Base-by-base conservation (phyloP, 2,113 vertebrate genomes). In the Ageneiosus marmoratus region DNA sequence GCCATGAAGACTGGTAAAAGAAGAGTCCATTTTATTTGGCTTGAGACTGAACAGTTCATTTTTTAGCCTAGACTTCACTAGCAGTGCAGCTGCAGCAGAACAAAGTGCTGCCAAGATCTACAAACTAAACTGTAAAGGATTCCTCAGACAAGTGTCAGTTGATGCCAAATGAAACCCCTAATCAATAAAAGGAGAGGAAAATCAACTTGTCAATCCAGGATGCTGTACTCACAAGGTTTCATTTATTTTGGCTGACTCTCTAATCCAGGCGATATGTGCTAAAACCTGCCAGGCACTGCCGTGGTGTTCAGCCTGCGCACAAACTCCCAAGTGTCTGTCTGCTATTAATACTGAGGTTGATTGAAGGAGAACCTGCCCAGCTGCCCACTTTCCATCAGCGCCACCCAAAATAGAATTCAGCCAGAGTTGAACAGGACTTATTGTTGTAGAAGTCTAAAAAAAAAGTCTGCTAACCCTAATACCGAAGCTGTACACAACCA, bases 221-320 rank as follows among this genome's bases (percentile, higher is more conserved):
- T 27, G 34, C n/a, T 41, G n/a, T 50, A 63, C 48, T 41, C 77
- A 80, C 70, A 4, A 78, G 60, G 51, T 15, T 69, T 50, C 79
- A 92, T 89, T 88, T 89, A 87, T 85, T 91, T 89, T 88, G 90
- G 77, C 89, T 80, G 69, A 44, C 18, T 80, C 56, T 69, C 81
- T 92, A 89, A 91, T 89, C 88, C 88, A 29, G 15, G 48, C 34
- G 53, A 76, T 80, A 62, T 60, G 76, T 70, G 75, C 85, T 62
- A 83, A 86, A 82, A 86, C 46, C 72, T 79, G 62, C 85, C 88
- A 88, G 81, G 78, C 72, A 88, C 73, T 86, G 83, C n/a, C 29
- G 16, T 48, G 62, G 60, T 46, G 50, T 67, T 70, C 32, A 76
- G 60, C 65, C 22, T 77, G 29, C 24, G 65, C 41, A 27, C 69